Percentiles rank a stretch among this genome's conserved stretches.
Evolutionary conservation across 2,113 vertebrate species (phyloP).

Genomic region (Myrmecophaga tridactyla): DNA sequence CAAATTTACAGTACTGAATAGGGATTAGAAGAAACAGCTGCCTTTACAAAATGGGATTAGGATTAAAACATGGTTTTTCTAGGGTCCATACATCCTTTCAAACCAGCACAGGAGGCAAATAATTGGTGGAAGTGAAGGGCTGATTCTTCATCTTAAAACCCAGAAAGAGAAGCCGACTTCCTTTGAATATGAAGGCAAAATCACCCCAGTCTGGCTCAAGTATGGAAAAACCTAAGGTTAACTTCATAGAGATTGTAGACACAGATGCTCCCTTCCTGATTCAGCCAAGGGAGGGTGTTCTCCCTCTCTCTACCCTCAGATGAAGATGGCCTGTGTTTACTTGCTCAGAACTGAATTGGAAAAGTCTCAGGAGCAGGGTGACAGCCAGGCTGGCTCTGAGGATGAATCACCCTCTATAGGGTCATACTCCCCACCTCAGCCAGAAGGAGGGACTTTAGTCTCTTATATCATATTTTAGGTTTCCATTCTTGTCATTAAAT

Average conservation of each 20-base stretch:
- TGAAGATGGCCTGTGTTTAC: background rate
- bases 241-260: background rate
- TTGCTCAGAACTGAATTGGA: background rate
- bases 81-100: too few relatives aligned
- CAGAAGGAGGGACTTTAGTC: background rate
- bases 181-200: background rate
- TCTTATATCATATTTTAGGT: background rate
- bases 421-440: background rate
- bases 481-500: background rate
- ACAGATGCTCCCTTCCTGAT: background rate
- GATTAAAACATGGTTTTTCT: too few relatives aligned
- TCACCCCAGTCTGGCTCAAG: background rate
- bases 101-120: too few relatives aligned
- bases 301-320: too few relatives aligned
- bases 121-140: background rate
- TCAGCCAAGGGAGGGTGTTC: background rate
- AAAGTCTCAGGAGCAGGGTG: background rate
- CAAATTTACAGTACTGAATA: too few relatives aligned
- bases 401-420: background rate
- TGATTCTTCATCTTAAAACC: background rate
- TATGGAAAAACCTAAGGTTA: background rate
- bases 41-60: too few relatives aligned
- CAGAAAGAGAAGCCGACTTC: background rate
- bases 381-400: background rate
- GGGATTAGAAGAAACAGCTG: too few relatives aligned